Base-by-base conservation (phyloP, 2,797 vertebrate genomes). In the Sardinella longiceps region DNA sequence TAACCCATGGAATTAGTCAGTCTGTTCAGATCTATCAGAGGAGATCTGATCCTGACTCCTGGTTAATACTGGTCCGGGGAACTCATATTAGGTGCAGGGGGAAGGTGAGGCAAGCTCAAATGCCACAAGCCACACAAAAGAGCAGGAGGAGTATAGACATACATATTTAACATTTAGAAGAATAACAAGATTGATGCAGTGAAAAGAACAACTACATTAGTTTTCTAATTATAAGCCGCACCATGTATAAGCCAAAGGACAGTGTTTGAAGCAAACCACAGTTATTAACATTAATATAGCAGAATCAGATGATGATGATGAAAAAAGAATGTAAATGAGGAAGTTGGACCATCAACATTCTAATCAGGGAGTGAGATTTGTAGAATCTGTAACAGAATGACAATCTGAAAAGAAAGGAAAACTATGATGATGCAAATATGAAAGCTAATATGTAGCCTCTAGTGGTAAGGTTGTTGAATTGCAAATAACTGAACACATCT, bases 1-100 rank as follows among this genome's bases (percentile, higher is more conserved):
- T 89, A 86, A 85, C 87, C 89, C 63, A 80, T 86, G 82, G 85
- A 90, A 88, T 89, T 28, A 84, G 28, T 84, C 80, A 56, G 86
- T 88, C 82, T 84, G 60, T 58, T 80, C 51, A 50, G 81, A 84
- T 84, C 87, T 58, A 81, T 85, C 39, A n/a, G n/a, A n/a, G n/a
- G n/a, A n/a, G n/a, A n/a, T n/a, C 15, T 81, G 51, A 50, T 80
- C 37, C 58, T 82, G n/a, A 81, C 66, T 80, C 80, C n/a, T 39
- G 5, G 66, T 37, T 18, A 18, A 43, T 39, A 20, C 39, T 77
- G 33, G 30, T 39, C 33, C 7, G 39, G 33, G 1, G 37, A 15
- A 15, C 70, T 77, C 20, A 9, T 20, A 20, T 43, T 7, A 39
- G 30, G 30, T 37, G 25, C n/a, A n/a, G n/a, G 60, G 5, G 2